Base-by-base conservation (phyloP, 1,140 invertebrate genomes). In the Colletes gigas region DNA sequence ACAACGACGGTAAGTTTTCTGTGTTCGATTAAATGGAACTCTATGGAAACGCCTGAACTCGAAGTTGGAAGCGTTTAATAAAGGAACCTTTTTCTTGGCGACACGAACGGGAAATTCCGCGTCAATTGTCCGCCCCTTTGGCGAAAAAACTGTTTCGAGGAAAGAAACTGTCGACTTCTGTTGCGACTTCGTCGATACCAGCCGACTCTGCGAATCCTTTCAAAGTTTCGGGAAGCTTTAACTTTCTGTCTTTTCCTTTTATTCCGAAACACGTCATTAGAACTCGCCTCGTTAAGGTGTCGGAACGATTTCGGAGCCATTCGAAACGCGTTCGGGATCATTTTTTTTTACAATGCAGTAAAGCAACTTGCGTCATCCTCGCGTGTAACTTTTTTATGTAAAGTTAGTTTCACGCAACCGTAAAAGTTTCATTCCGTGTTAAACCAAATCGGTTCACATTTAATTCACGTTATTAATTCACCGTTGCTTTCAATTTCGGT, bases 211-310 rank as follows among this genome's bases (percentile, higher is more conserved):
- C 41, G 57, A 62, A 30, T 72, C 70, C n/a, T 72, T 59, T 60
- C n/a, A 62, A 65, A 65, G 30, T 41, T 65, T 8, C 12, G 2
- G 6, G 9, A 62, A 47, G 57, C 57, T 41, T n/a, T 30, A 57
- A 70, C 52, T 41, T 70, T 41, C 50, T 15, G 15, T 21, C 39
- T 41, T 57, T 17, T 65, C 41, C 63, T 68, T 52, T 59, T 71
- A 39, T 57, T 41, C 55, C 15, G 54, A 41, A 21, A n/a, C 54
- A 21, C 66, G 21, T 14, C 8, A 21, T 60, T 15, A 47, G 57
- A 47, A 21, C 50, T n/a, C 8, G 68, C 19, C 57, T 73, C 44
- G 59, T 73, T 62, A 73, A 73, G 47, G 47, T n/a, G 71, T 44
- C 44, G 6, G 59, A 73, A 52, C 71, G 50, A 63, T 52, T 63